phyloP scores from a whole-genome alignment of 1,140 invertebrate genomes.

The Formica selysi region DNA sequence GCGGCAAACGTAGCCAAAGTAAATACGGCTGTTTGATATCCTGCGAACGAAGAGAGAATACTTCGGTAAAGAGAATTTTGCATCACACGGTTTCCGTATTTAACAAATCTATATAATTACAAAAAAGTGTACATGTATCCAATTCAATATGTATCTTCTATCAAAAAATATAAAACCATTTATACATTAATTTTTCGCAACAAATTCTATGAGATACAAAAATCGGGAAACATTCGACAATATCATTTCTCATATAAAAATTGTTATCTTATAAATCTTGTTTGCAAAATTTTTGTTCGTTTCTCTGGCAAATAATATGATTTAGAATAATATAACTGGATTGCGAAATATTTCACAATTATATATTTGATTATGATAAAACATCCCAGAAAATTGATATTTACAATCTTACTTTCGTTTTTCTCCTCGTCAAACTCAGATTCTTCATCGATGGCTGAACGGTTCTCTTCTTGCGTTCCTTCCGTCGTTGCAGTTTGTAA shows the following conservation, averaged over 20 bases:
- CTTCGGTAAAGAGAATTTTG: background rate
- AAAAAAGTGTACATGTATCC: background rate
- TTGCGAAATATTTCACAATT: background rate
- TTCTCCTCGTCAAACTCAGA: constrained; percentile 41
- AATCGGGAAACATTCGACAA: background rate
- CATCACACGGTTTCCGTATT: background rate
- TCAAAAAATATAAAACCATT: background rate
- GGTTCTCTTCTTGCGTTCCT: background rate
- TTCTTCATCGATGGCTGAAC: background rate
- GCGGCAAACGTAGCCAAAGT: constrained; percentile 75
- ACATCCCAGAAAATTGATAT: background rate
- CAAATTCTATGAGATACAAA: background rate
- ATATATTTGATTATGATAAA: constrained; percentile 6
- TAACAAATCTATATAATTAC: constrained; percentile 8
- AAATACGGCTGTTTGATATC: constrained; percentile 79
- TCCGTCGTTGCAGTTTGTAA: background rate
- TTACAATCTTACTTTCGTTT: constrained; percentile 65
- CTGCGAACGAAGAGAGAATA: constrained; percentile 65
- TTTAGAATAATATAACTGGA: background rate
- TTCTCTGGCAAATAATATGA: background rate
- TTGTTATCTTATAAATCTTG: background rate
- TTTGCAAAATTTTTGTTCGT: background rate
- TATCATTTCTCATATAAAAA: constrained; percentile 11
- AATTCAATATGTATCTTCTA: background rate
- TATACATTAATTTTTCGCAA: background rate